Evolutionary conservation across 2,888 invertebrate genomes (phyloP).

Genomic region (Tetragonula carbonaria): DNA sequence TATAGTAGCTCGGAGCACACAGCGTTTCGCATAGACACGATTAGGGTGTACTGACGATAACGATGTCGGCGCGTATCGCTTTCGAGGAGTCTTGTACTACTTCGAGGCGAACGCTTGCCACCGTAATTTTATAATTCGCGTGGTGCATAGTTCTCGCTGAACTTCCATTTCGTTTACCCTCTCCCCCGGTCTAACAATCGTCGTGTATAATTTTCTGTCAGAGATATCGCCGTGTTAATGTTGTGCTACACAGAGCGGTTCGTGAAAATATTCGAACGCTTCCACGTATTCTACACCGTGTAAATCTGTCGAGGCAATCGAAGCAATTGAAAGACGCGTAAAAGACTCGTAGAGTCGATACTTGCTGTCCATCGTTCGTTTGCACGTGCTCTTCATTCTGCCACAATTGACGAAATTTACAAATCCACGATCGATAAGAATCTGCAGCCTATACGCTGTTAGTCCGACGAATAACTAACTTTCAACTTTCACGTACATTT

Average conservation of each 20-base stretch:
- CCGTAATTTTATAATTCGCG: conserved; percentile 40
- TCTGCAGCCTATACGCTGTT: not conserved
- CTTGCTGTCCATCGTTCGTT: too few relatives aligned
- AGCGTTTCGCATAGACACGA: conserved; percentile 18
- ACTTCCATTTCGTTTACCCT: not conserved
- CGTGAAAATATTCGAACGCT: not conserved
- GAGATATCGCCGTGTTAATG: not conserved
- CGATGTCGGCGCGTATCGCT: conserved; percentile 29
- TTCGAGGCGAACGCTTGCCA: not conserved
- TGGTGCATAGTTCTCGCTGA: not conserved
- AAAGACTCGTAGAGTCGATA: too few relatives aligned
- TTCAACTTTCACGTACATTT: not conserved
- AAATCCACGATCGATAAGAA: too few relatives aligned
- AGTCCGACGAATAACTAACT: not conserved
- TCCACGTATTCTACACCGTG: too few relatives aligned
- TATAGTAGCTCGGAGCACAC: not conserved
- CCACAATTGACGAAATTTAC: too few relatives aligned
- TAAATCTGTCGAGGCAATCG: too few relatives aligned
- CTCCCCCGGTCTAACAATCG: not conserved
- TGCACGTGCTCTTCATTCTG: too few relatives aligned
- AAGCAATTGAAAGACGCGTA: too few relatives aligned
- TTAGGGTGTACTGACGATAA: conserved; percentile 45
- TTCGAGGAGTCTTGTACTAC: conserved; percentile 24
- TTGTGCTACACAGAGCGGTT: not conserved
- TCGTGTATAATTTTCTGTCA: not conserved